Evolutionary conservation across 2,113 vertebrate genomes (phyloP).

Genomic region (Vidua chalybeata): DNA sequence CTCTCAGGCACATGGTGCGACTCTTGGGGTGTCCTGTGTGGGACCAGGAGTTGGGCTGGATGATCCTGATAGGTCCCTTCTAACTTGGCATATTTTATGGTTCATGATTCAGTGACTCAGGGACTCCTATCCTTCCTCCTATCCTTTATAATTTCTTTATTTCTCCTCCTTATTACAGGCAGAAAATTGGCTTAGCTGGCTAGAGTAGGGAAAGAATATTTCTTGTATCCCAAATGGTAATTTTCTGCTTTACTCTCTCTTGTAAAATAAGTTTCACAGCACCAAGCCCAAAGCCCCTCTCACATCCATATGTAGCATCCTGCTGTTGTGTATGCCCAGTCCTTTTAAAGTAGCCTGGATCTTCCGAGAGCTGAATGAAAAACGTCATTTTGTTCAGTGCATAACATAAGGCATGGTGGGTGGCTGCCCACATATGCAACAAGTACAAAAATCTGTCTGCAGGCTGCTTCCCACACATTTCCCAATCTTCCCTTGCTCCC

Average conservation of each 20-base stretch:
- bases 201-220: background rate
- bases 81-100: background rate
- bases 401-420: constrained; percentile 5
- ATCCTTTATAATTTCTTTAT: background rate
- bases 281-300: background rate
- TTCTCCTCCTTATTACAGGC: background rate
- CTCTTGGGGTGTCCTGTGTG: background rate
- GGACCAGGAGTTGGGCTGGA: background rate
- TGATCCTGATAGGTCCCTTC: background rate
- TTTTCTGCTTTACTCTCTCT: background rate
- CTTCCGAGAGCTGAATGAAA: background rate
- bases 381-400: background rate
- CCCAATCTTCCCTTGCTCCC: background rate
- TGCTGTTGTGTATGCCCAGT: background rate
- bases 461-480: constrained; percentile 2
- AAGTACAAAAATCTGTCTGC: constrained; percentile 1
- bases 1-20: background rate
- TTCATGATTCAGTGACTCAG: accelerated
- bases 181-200: background rate
- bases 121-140: background rate
- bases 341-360: background rate
- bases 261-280: background rate
- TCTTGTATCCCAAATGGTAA: background rate
- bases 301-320: background rate
- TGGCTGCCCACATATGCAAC: background rate